Evolutionary conservation across 2,888 invertebrate genomes (phyloP).

Genomic region (Spodoptera littoralis): DNA sequence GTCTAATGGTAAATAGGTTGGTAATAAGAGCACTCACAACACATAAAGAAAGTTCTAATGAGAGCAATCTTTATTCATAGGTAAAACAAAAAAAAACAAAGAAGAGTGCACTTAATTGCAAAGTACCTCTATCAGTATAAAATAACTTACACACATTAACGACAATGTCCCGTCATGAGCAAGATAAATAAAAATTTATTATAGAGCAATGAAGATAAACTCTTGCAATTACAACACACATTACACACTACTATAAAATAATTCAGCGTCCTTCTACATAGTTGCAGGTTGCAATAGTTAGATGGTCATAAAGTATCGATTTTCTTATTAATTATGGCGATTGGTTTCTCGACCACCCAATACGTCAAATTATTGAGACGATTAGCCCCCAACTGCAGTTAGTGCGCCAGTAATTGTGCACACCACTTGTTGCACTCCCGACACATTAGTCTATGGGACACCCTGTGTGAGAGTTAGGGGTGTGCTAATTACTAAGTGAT

Average conservation of each 20-base stretch:
- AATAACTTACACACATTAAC: neutral
- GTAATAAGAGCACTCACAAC: too few relatives aligned
- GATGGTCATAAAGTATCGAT: constrained; percentile 38
- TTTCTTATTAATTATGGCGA: constrained; percentile 40
- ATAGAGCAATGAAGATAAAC: neutral
- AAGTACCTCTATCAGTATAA: neutral
- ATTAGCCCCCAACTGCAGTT: constrained; percentile 55
- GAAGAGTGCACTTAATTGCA: neutral
- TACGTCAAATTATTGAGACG: constrained; percentile 74
- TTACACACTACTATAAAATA: constrained; percentile 1
- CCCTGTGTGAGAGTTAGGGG: constrained; percentile 52
- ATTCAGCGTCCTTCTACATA: neutral
- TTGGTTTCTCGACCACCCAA: constrained; percentile 54
- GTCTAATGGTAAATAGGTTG: too few relatives aligned
- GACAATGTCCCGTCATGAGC: neutral
- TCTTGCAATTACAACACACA: neutral
- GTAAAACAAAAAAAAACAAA: too few relatives aligned
- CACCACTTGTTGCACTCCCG: constrained; percentile 48
- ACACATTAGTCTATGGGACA: constrained; percentile 57
- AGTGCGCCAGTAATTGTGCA: constrained; percentile 50
- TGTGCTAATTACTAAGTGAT: constrained; percentile 14
- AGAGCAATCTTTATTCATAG: too few relatives aligned
- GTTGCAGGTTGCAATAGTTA: constrained; percentile 8
- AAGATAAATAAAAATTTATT: too few relatives aligned
- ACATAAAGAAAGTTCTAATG: too few relatives aligned